Evolutionary conservation across 2,797 vertebrate genomes (phyloP).

Genomic region (Onychomys leucogaster): DNA sequence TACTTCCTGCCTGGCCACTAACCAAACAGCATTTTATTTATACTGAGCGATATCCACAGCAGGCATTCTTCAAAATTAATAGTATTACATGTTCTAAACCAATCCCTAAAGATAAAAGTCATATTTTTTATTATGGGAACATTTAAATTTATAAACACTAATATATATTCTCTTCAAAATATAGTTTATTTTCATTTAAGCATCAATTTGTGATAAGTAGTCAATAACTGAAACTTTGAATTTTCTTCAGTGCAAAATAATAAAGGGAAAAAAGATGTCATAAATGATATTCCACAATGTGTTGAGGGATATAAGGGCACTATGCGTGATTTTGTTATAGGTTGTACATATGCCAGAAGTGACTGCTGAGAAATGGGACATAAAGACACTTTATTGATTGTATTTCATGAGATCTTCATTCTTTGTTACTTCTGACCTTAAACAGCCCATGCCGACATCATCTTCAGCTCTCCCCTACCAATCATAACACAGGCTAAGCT

Average conservation of each 20-base stretch:
- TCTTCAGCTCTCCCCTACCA: background rate
- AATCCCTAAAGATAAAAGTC: background rate
- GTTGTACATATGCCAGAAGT: background rate
- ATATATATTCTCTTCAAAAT: background rate
- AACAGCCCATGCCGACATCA: too few relatives aligned
- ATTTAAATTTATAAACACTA: background rate
- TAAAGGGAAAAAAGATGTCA: background rate
- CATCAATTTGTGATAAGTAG: background rate
- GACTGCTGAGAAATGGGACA: background rate
- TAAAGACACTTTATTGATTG: background rate
- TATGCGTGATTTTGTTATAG: background rate
- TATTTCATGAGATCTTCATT: background rate
- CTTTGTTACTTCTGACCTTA: background rate
- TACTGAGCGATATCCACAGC: too few relatives aligned
- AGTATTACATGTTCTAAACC: background rate
- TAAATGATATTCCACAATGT: background rate
- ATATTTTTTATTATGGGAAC: background rate
- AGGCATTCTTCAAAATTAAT: background rate
- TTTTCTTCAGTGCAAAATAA: slow-evolving; percentile 31
- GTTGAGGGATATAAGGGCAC: background rate
- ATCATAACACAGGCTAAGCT: background rate
- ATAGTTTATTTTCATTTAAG: background rate
- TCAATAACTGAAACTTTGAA: background rate
- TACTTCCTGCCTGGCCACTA: too few relatives aligned
- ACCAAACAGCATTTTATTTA: too few relatives aligned